Evolutionary conservation across 1,140 invertebrate genomes (phyloP).

Genomic region (Choristoneura fumiferana): DNA sequence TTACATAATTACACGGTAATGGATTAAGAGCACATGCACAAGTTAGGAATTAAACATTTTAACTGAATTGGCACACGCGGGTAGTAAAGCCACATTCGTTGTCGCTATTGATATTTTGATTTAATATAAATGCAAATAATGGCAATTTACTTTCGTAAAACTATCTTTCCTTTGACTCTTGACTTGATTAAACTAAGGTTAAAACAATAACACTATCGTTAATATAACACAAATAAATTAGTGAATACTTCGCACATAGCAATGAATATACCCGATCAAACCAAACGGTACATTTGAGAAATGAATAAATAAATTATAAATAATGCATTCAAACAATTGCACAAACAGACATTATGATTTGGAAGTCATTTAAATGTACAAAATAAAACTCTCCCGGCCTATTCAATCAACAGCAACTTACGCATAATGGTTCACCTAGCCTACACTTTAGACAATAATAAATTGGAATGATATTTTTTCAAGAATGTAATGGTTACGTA

Average conservation of each 20-base stretch:
- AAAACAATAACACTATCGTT: slow-evolving; percentile 35
- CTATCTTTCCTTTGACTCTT: slow-evolving; percentile 35
- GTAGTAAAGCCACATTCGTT: slow-evolving; percentile 60
- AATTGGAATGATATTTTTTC: slow-evolving; percentile 75
- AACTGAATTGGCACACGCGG: slow-evolving; percentile 56
- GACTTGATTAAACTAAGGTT: slow-evolving; percentile 40
- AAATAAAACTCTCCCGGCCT: not conserved
- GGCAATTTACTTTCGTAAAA: slow-evolving; percentile 64
- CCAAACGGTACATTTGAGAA: slow-evolving; percentile 47
- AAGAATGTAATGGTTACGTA: slow-evolving; percentile 72
- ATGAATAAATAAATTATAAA: slow-evolving; percentile 51
- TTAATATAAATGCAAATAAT: slow-evolving; percentile 74
- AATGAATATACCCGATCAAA: slow-evolving; percentile 35
- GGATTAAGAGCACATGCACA: not conserved
- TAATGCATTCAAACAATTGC: slow-evolving; percentile 57
- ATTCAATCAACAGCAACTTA: slow-evolving; percentile 35
- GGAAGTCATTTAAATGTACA: slow-evolving; percentile 1
- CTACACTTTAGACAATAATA: slow-evolving; percentile 69
- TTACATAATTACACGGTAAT: not conserved
- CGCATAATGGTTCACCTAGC: slow-evolving; percentile 63
- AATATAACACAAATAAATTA: slow-evolving; percentile 37
- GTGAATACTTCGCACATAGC: slow-evolving; percentile 44
- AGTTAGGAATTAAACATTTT: slow-evolving; percentile 7
- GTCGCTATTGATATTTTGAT: slow-evolving; percentile 54
- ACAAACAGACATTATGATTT: slow-evolving; percentile 43